Evolutionary conservation across 2,113 vertebrate genomes (phyloP).

Genomic region (Tetraodon nigroviridis): DNA sequence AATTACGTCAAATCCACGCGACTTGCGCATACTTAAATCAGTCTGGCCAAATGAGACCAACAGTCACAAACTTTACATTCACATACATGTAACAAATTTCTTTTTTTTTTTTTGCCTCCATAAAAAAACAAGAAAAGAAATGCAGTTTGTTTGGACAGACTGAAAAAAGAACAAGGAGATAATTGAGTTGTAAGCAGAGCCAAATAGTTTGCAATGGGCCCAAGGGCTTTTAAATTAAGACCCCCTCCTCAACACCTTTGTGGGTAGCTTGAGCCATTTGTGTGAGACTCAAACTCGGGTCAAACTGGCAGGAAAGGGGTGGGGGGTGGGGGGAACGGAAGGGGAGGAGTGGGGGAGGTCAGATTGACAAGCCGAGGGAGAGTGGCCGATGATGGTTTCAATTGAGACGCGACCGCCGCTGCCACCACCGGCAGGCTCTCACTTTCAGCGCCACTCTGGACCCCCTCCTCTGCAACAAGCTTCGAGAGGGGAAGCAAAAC

Average conservation of each 20-base stretch:
- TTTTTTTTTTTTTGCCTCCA: too few species aligned
- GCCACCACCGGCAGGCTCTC: neutral
- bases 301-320: constrained; percentile 52
- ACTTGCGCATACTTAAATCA: neutral
- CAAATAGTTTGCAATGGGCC: constrained; percentile 53
- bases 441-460: neutral
- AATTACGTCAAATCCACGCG: constrained; percentile 12
- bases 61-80: neutral
- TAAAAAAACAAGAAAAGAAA: too few species aligned
- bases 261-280: constrained; percentile 40
- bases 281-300: constrained; percentile 60
- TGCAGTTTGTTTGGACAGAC: constrained; percentile 34
- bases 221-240: constrained; percentile 68
- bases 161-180: constrained; percentile 59
- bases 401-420: constrained; percentile 23
- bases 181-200: constrained; percentile 69
- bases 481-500: constrained; percentile 30
- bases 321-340: constrained; percentile 23
- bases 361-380: constrained; percentile 23
- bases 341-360: constrained; percentile 13
- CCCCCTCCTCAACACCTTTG: constrained; percentile 61
- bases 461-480: constrained; percentile 12
- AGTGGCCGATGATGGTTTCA: constrained; percentile 47
- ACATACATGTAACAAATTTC: too few species aligned
- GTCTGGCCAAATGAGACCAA: neutral